A percentile compares a stretch with the other conserved stretches of the same genome.
phyloP scores from a whole-genome alignment of 2,113 vertebrate genomes.

The Geococcyx californianus region DNA sequence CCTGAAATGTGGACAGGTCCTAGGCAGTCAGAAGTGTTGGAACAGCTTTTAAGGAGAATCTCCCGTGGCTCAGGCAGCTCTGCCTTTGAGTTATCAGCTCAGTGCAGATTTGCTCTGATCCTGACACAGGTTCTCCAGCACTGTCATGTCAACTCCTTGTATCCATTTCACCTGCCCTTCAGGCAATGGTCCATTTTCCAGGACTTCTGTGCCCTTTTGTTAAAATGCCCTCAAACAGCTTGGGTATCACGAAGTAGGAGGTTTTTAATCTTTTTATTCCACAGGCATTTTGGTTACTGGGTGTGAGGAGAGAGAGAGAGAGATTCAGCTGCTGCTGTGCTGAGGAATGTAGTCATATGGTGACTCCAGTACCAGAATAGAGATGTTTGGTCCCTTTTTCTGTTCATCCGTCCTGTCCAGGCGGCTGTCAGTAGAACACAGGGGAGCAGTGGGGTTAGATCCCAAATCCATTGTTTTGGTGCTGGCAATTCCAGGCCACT shows the following conservation, averaged over 20 bases:
- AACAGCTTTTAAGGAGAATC: background rate
- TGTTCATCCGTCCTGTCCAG: slow-evolving; percentile 43
- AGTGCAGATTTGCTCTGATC: background rate
- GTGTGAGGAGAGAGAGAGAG: background rate
- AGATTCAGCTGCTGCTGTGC: background rate
- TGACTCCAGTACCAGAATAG: background rate
- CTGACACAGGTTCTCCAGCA: background rate
- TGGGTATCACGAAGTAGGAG: background rate
- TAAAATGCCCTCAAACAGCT: background rate
- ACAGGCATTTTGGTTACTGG: background rate
- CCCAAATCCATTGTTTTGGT: background rate
- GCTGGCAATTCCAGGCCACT: slow-evolving; percentile 16
- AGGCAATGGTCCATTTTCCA: background rate
- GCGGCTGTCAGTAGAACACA: background rate
- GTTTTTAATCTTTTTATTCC: background rate
- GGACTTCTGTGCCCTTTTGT: background rate
- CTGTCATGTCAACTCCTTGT: background rate
- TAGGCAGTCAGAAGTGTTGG: background rate
- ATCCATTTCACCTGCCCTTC: background rate
- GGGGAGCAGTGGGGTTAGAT: background rate
- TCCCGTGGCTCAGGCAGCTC: background rate
- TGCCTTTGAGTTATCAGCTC: background rate
- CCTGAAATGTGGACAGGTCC: background rate
- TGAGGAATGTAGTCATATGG: background rate
- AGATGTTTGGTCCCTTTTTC: background rate